Base-by-base conservation (phyloP, 2,888 invertebrate genomes). In the Macrosoma leucophasiata region DNA sequence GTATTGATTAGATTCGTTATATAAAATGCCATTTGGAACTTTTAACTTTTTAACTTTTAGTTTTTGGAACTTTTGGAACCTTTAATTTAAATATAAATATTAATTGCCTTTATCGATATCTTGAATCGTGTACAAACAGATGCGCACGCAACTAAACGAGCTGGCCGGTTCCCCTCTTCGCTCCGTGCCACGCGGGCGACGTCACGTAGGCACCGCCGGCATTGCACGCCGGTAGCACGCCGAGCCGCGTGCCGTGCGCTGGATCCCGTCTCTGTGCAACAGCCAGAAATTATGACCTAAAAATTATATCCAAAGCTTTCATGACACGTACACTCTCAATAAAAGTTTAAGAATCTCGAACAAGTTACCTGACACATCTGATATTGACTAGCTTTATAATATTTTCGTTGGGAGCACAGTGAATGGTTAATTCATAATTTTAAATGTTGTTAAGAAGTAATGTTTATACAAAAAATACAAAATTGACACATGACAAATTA, bases 181-280 rank as follows among this genome's bases (percentile, higher is more conserved):
- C 21, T 22, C 20, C 31, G 38, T 37, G 62, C 69, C 79, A 82
- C 84, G 82, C 72, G 78, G 74, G 43, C 65, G 56, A 52, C 70
- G 82, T 84, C 82, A 84, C 82, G 84, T 84, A 84, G 81, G 79
- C 84, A 74, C 49, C 48, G 40, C n/a, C n/a, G 29, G 18, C 29
- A 14, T 18, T 25, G 27, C 28, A 35, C 39, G 31, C 33, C n/a
- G 36, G 32, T 20, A 27, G 41, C 25, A 29, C 20, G 29, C 31
- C 21, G 29, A 23, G 22, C 13, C 19, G 27, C 24, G 31, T 25
- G 19, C 33, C 13, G 33, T 37, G 24, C 25, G 11, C 28, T 29
- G 26, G 26, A 33, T 23, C 21, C 14, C 24, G 19, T 14, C 13
- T 27, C 23, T 29, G 27, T 34, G 35, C 34, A 36, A 33, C 18